Percentiles rank a stretch among this genome's conserved stretches.
phyloP scores from a whole-genome alignment of 2,888 invertebrate genomes.

The Eremobia ochroleuca region DNA sequence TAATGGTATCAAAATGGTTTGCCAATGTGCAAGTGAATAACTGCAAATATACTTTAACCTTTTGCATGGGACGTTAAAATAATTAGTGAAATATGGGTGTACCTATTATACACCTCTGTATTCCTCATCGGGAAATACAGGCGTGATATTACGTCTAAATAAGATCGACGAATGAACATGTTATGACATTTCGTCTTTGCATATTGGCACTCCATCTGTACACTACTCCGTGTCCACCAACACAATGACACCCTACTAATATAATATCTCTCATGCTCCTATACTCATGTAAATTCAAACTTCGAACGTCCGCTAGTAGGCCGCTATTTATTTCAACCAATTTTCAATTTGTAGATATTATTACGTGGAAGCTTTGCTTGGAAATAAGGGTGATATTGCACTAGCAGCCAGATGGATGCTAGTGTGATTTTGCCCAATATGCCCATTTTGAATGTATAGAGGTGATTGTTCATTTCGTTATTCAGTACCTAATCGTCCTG shows the following conservation, averaged over 20 bases:
- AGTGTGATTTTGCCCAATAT: conserved; percentile 23
- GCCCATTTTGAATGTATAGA: conserved; percentile 43
- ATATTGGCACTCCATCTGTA: conserved; percentile 34
- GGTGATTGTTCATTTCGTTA: conserved; percentile 43
- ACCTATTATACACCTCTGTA: background rate
- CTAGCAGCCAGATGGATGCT: conserved; percentile 17
- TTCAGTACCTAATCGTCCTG: conserved; percentile 19
- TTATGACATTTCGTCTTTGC: background rate
- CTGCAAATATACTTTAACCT: background rate
- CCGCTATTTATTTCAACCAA: conserved; percentile 41
- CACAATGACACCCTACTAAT: conserved; percentile 17
- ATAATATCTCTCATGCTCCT: conserved; percentile 47
- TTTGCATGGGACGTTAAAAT: background rate
- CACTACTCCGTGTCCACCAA: conserved; percentile 35
- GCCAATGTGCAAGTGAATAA: background rate
- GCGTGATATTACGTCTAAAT: background rate
- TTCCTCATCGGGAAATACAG: background rate
- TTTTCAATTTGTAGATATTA: conserved; percentile 52
- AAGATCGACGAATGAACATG: background rate
- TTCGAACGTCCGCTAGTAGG: conserved; percentile 53
- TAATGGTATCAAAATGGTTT: conserved; percentile 24
- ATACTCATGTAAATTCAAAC: conserved; percentile 41
- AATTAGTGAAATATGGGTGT: background rate
- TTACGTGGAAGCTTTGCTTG: conserved; percentile 57
- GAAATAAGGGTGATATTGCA: conserved; percentile 37